Evolutionary conservation across 2,888 invertebrate genomes (phyloP).

Genomic region (Spisula solida): DNA sequence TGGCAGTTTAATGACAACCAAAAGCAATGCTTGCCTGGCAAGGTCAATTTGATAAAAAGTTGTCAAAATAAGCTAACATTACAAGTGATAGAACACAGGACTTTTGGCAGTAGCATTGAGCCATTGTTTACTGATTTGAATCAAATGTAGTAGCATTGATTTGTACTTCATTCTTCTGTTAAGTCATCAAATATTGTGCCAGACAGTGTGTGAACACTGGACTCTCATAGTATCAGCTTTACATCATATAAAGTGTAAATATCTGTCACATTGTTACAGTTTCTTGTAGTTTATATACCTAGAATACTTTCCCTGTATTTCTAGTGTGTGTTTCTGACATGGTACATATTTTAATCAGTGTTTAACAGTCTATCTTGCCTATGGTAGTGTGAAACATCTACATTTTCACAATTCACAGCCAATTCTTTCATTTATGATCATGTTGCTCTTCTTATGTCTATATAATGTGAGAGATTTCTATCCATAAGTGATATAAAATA

Average conservation of each 20-base stretch:
- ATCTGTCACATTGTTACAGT: background rate
- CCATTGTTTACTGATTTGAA: too few relatives aligned
- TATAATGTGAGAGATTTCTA: constrained; percentile 13
- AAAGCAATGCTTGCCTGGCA: too few relatives aligned
- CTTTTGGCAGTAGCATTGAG: too few relatives aligned
- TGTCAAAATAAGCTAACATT: too few relatives aligned
- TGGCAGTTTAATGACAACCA: too few relatives aligned
- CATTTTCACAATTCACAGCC: constrained; percentile 7
- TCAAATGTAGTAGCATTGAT: background rate
- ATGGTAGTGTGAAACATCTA: background rate
- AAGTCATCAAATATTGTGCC: background rate
- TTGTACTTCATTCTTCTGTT: background rate
- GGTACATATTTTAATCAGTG: constrained; percentile 21
- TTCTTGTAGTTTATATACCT: background rate
- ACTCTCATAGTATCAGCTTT: constrained; percentile 2
- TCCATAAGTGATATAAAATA: background rate
- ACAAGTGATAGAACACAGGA: too few relatives aligned
- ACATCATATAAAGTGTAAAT: background rate
- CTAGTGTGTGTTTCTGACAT: background rate
- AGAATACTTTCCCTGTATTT: background rate
- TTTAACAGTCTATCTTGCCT: background rate
- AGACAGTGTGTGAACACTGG: constrained; percentile 1
- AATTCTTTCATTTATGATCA: constrained; percentile 9
- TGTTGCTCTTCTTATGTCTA: background rate
- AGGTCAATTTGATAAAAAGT: too few relatives aligned